Percentiles rank a stretch among this genome's conserved stretches.
These are phyloP conservation scores for Megaustenia siamemsis DNA, from an alignment of 2,888 invertebrate species.

Conservation along the genomic window DNA sequence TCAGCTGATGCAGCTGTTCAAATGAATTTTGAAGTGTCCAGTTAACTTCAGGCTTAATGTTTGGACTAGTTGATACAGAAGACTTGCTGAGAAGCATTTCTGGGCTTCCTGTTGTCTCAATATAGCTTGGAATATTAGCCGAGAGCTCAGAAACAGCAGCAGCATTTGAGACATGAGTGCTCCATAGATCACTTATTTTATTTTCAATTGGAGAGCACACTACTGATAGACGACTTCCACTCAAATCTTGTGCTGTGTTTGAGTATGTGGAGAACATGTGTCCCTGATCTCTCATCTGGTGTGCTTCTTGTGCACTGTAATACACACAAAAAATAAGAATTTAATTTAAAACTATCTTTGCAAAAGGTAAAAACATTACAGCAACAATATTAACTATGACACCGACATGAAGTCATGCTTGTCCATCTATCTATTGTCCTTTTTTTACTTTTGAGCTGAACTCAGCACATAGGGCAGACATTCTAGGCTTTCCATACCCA, in stretches of 20 bases:
- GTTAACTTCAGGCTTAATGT: slow-evolving; percentile 35
- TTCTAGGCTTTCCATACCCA: too few species aligned
- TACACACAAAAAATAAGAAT: neutral
- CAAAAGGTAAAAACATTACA: too few species aligned
- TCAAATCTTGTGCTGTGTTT: slow-evolving; percentile 72
- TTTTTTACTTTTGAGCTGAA: too few species aligned
- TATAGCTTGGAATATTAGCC: slow-evolving; percentile 54
- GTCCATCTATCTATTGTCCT: too few species aligned
- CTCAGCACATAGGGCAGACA: too few species aligned
- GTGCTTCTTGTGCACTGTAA: slow-evolving; percentile 94
- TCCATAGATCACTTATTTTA: slow-evolving; percentile 58
- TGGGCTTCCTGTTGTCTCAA: slow-evolving; percentile 54
- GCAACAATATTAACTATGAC: too few species aligned
- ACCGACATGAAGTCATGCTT: too few species aligned
- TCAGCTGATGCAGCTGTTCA: slow-evolving; percentile 69
- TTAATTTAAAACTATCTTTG: neutral
- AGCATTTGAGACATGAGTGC: slow-evolving; percentile 36
- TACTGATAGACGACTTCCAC: slow-evolving; percentile 57
- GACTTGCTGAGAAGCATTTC: slow-evolving; percentile 44
- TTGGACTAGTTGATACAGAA: slow-evolving; percentile 48
- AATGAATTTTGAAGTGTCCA: slow-evolving; percentile 29
- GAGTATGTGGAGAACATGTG: slow-evolving; percentile 76
- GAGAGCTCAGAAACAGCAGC: slow-evolving; percentile 35
- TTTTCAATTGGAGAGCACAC: slow-evolving; percentile 57
- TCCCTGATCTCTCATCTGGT: slow-evolving; percentile 88